A percentile compares a stretch with the other conserved stretches of the same genome.
Evolutionary conservation across 2,888 invertebrate genomes (phyloP).

Genomic region (Pachydiplax longipennis): DNA sequence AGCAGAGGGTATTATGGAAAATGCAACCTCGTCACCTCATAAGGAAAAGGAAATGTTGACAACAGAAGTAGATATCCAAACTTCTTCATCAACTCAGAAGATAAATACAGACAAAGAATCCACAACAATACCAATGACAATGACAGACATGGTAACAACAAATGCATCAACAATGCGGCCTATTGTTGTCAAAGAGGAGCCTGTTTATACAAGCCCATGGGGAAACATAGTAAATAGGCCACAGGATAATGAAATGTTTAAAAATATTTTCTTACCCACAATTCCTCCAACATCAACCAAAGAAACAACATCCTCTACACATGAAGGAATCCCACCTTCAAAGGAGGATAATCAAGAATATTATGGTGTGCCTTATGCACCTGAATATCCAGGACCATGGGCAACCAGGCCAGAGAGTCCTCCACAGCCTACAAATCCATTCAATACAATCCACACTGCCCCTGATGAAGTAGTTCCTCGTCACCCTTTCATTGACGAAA

Average conservation of each 20-base stretch:
- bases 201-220: constrained; percentile 8
- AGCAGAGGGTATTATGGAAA: not conserved
- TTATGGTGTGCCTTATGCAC: not conserved
- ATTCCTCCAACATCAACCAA: not conserved
- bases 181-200: not conserved
- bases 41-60: not conserved
- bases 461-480: not conserved
- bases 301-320: not conserved
- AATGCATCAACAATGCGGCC: not conserved
- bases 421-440: not conserved
- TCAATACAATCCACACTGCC: not conserved
- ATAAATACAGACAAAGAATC: not conserved
- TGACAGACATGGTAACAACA: not conserved
- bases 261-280: not conserved
- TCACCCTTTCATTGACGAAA: not conserved
- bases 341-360: not conserved
- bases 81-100: not conserved
- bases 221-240: not conserved
- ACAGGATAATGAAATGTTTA: not conserved
- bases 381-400: not conserved
- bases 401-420: not conserved
- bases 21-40: not conserved
- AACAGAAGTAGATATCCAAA: not conserved
- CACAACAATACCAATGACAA: not conserved
- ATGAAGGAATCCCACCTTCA: not conserved